Percentiles rank a stretch among this genome's conserved stretches.
These are phyloP conservation scores for Eulithis testata DNA, from an alignment of 2,888 invertebrate genomes.

Conservation along the genomic window DNA sequence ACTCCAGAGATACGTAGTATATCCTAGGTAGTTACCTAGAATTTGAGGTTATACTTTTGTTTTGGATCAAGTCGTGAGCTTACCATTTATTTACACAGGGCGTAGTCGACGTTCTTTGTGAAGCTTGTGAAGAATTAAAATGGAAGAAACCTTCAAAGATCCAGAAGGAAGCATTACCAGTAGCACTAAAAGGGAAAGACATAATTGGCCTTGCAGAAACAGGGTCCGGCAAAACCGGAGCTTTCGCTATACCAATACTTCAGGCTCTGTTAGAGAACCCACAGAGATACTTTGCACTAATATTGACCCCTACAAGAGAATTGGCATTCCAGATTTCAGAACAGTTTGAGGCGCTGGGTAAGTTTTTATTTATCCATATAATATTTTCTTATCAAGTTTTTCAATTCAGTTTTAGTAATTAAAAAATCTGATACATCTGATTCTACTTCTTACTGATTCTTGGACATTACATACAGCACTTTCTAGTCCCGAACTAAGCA, in stretches of 20 bases:
- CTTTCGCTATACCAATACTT: conserved; percentile 98
- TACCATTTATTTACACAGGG: conserved; percentile 85
- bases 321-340: conserved; percentile 99
- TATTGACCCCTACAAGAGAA: conserved; percentile 98
- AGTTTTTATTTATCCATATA: conserved; percentile 43
- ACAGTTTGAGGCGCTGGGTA: conserved; percentile 98
- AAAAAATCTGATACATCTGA: too few species aligned
- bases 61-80: conserved; percentile 5
- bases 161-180: conserved; percentile 96
- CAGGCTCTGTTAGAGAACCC: conserved; percentile 96
- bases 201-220: conserved; percentile 88
- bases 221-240: conserved; percentile 98
- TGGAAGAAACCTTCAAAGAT: conserved; percentile 98
- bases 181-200: conserved; percentile 93
- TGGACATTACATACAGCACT: too few species aligned
- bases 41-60: conserved; percentile 51
- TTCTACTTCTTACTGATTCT: too few species aligned
- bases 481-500: too few species aligned
- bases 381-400: too few species aligned
- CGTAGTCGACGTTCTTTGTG: conserved; percentile 94
- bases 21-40: not conserved
- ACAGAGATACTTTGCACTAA: conserved; percentile 96
- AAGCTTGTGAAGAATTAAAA: conserved; percentile 95
- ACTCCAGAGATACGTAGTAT: not conserved
- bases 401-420: too few species aligned